Base-by-base conservation (phyloP, 2,113 vertebrate genomes). In the Sisor rabdophorus region DNA sequence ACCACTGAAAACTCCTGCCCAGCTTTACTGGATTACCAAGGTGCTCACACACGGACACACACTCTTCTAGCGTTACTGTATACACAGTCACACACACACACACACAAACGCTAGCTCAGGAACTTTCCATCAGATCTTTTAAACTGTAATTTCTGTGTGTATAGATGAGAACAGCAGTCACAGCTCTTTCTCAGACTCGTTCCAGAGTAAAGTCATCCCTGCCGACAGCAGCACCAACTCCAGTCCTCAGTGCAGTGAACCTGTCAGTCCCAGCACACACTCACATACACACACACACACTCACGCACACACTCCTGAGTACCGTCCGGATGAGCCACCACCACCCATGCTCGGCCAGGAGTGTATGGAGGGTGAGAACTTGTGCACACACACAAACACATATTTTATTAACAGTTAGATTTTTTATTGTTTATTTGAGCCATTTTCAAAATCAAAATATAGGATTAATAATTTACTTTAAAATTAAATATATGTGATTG, bases 111-210 rank as follows among this genome's bases (percentile, higher is more conserved):
- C 11, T 36, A 11, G 8, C 32, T 36, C 11, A 40, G 4, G 2
- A 4, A 22, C 22, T 22, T 64, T 64, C 22, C 7, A 64, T 44
- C 11, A 48, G n/a, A 67, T 12, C 1, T 40, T 67, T 64, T 44
- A 11, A 7, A 1, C 5, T 15, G 2, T 16, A 16, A 11, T 26
- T 8, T 40, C 67, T 65, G n/a, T 65, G 63, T 65, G 63, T 73
- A 13, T 48, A 96, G 94, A 96, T 88, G 95, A 96, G 77, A 96
- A 93, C 83, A 96, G 95, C 87, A 96, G 95, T 86, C 95, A 95
- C 90, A 95, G 95, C 75, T 96, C 94, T 6, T 83, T 94, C 77
- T 95, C 94, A 0, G 95, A 96, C 0, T 90, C 90, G 55, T 95
- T 92, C 81, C 94, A 92, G 69, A 91, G 92, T 75, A 95, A 95